Percentiles rank a stretch among this genome's conserved stretches.
These are phyloP conservation scores for Pachypeltis micranthus DNA, from an alignment of 1,140 invertebrate species.

Conservation along the genomic window DNA sequence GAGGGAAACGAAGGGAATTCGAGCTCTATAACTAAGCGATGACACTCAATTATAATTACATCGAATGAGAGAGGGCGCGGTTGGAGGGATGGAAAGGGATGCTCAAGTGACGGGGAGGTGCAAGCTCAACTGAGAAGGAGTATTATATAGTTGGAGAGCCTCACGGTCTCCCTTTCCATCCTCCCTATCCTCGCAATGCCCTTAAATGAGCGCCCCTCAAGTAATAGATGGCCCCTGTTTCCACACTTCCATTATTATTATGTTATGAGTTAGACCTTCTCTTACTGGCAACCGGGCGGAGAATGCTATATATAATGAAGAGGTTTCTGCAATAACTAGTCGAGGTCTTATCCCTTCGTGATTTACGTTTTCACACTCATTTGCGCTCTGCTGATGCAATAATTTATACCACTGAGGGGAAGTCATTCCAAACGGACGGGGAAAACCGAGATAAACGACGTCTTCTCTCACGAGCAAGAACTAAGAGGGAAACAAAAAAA, in stretches of 20 bases:
- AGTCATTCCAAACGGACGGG: too few species aligned
- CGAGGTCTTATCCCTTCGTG: conserved; percentile 9
- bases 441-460: too few species aligned
- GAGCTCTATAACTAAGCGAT: conserved; percentile 6
- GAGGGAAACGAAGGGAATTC: neutral
- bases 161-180: neutral
- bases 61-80: neutral
- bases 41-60: conserved; percentile 10
- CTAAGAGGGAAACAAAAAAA: too few species aligned
- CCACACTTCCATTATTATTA: conserved; percentile 3
- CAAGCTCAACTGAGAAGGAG: too few species aligned
- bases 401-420: too few species aligned
- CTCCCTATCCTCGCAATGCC: neutral
- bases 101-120: too few species aligned
- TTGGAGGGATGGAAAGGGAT: neutral
- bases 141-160: neutral
- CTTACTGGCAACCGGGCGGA: neutral
- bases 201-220: conserved; percentile 7
- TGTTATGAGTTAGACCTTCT: conserved; percentile 8
- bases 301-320: conserved; percentile 8
- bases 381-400: neutral
- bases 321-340: conserved; percentile 6
- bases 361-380: conserved; percentile 7
- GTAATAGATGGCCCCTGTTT: conserved; percentile 9
- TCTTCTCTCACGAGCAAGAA: too few species aligned